Base-by-base conservation (phyloP, 2,797 vertebrate species). In the Enteromius radiatus region DNA sequence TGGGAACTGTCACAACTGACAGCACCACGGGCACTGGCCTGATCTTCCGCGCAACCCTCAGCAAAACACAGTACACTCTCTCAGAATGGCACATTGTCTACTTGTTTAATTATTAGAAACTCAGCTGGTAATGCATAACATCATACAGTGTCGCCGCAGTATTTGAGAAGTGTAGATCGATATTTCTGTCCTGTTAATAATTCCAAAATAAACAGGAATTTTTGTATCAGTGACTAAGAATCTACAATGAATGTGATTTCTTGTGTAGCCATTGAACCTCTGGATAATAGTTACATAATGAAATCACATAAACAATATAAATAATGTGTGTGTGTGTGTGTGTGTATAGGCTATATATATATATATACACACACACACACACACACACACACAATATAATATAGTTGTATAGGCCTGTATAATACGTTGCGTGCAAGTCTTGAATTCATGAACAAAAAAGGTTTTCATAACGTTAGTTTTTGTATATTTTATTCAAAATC, bases 1-100 rank as follows among this genome's bases (percentile, higher is more conserved):
- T 96, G 96, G 95, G 93, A 95, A 95, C 92, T 94, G 95, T 96
- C 96, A 96, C 93, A 71, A 90, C 92, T 96, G 96, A 96, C 96
- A 96, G 95, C 95, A 93, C 90, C 92, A 90, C 92, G 89, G 95
- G 94, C 94, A 95, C 94, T 89, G 93, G 92, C 91, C 89, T 88
- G 94, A 93, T 96, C 94, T 91, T 94, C 94, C 78, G 90, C 93
- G 91, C 92, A 93, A 88, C 91, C 87, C 91, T 91, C 92, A 92
- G 92, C 89, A 92, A 92, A 91, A 90, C 88, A 87, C 78, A 74
- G 52, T 4, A 23, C 52, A 67, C 59, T 38, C 41, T 28, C 41
- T 73, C 8, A 63, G 28, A 81, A 73, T 33, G 28, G 15, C 31
- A 38, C 69, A 21, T 81, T 38, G 56, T 38, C 43, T 64, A 14